phyloP scores from a whole-genome alignment of 92 coral and sea anemone species.

The Phenganax marumi region DNA sequence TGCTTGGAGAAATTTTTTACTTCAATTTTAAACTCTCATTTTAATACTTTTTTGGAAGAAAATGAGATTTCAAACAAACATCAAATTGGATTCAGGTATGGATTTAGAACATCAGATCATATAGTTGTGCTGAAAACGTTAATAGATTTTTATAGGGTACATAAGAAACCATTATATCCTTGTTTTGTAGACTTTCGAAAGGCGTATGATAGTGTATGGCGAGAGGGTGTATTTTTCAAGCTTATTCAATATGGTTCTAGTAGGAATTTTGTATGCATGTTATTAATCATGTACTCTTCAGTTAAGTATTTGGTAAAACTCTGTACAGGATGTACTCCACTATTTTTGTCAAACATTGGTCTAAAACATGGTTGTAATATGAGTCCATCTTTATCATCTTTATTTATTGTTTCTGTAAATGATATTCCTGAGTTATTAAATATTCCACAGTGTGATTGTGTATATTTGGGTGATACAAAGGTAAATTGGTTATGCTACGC shows the following conservation, averaged over 20 bases:
- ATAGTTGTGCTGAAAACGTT: constrained; percentile 42
- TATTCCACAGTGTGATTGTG: background rate
- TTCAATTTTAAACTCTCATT: constrained; percentile 18
- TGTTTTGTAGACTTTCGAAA: constrained; percentile 50
- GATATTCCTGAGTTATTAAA: background rate
- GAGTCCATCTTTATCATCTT: constrained; percentile 3
- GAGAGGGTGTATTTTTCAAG: background rate
- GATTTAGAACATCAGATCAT: constrained; percentile 44
- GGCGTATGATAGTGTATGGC: constrained; percentile 49
- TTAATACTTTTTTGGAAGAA: constrained; percentile 17
- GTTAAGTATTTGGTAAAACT: background rate
- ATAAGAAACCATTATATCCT: constrained; percentile 43
- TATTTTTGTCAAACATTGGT: constrained; percentile 1
- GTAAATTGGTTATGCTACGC: background rate
- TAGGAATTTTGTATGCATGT: background rate
- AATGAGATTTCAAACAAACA: constrained; percentile 11
- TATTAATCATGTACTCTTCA: background rate
- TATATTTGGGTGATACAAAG: background rate
- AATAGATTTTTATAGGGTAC: constrained; percentile 34
- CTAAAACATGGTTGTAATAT: background rate
- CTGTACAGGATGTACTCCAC: background rate
- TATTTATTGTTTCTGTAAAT: background rate
- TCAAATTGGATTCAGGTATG: constrained; percentile 41
- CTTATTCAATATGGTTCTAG: background rate
- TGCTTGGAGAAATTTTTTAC: constrained; percentile 44